A percentile compares a stretch with the other conserved stretches of the same genome.
These are phyloP conservation scores for Willisornis vidua DNA, from an alignment of 2,113 vertebrate genomes.

Conservation along the genomic window DNA sequence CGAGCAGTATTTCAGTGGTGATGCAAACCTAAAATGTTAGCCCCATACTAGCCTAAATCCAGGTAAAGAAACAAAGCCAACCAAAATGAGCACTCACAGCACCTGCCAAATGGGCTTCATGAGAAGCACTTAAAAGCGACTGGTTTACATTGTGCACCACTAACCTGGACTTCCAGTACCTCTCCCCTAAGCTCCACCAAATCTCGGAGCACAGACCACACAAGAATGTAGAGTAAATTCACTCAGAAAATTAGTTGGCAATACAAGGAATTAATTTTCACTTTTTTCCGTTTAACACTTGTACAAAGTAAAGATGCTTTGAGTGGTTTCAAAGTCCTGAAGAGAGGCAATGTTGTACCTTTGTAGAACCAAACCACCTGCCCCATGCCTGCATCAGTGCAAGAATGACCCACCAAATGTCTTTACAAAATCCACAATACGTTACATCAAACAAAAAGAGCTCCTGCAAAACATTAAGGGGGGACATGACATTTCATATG, in stretches of 20 bases:
- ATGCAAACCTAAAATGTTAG: neutral
- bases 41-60: neutral
- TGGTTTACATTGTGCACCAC: neutral
- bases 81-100: neutral
- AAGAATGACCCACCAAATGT: neutral
- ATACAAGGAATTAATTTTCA: neutral
- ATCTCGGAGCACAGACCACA: accelerated
- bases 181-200: neutral
- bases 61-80: neutral
- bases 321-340: neutral
- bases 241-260: neutral
- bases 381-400: neutral
- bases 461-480: neutral
- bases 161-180: neutral
- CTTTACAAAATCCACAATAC: neutral
- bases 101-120: neutral
- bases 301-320: neutral
- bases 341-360: neutral
- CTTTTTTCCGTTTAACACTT: neutral
- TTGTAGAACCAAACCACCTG: neutral
- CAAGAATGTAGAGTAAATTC: neutral
- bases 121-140: neutral
- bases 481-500: neutral
- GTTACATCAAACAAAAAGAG: neutral
- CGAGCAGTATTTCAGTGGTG: neutral